phyloP scores from a whole-genome alignment of 2,113 vertebrate species.

The Salminus brasiliensis region DNA sequence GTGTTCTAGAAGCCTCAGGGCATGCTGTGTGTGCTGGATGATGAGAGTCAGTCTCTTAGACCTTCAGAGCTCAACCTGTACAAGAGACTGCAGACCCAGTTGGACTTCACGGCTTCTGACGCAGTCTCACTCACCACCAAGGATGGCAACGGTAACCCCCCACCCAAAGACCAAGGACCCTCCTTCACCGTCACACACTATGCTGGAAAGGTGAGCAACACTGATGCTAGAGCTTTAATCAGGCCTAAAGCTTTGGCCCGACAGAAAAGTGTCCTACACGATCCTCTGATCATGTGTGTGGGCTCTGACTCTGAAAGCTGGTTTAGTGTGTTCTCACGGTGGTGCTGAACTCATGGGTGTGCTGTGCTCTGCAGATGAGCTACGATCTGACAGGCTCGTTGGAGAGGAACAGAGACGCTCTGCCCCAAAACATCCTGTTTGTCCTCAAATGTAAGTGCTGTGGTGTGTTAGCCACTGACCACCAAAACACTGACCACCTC shows the following conservation, averaged over 20 bases:
- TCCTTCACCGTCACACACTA: slow-evolving; percentile 90
- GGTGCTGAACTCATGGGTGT: slow-evolving; percentile 36
- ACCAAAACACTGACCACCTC: too few species aligned
- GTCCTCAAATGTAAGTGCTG: slow-evolving; percentile 91
- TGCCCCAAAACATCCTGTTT: slow-evolving; percentile 92
- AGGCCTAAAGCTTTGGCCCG: neutral
- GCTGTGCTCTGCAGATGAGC: slow-evolving; percentile 79
- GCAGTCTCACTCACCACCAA: slow-evolving; percentile 83
- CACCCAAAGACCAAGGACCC: slow-evolving; percentile 83
- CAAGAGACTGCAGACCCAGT: slow-evolving; percentile 84
- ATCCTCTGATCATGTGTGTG: neutral
- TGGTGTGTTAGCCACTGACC: slow-evolving; percentile 1
- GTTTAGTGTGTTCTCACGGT: neutral
- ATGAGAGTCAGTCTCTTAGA: slow-evolving; percentile 86
- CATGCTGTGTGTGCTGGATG: slow-evolving; percentile 87
- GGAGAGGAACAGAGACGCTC: slow-evolving; percentile 90
- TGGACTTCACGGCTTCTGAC: slow-evolving; percentile 78
- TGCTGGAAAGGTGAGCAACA: slow-evolving; percentile 83
- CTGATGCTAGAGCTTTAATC: neutral
- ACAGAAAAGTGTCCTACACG: neutral
- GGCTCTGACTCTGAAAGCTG: slow-evolving; percentile 12
- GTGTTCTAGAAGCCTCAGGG: slow-evolving; percentile 87
- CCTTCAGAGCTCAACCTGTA: slow-evolving; percentile 84
- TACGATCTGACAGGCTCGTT: slow-evolving; percentile 88
- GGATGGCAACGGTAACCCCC: slow-evolving; percentile 92